These are phyloP conservation scores for Leuciscus waleckii DNA, from an alignment of 2,797 vertebrate species.

Conservation along the genomic window DNA sequence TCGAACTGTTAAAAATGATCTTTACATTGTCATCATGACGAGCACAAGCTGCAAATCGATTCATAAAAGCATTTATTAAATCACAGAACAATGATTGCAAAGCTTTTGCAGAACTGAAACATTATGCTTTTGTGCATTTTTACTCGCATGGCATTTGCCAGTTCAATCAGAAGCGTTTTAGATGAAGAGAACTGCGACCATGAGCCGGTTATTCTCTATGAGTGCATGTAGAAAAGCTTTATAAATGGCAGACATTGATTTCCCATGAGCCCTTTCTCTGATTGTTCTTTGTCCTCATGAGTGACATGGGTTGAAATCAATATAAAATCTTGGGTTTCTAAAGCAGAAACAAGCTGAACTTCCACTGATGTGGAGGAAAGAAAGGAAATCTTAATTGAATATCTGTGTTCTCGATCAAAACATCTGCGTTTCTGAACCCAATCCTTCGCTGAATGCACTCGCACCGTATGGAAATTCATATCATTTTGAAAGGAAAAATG, in stretches of 20 bases:
- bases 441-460: not conserved
- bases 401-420: not conserved
- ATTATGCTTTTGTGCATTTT: not conserved
- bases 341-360: conserved; percentile 25
- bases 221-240: conserved; percentile 51
- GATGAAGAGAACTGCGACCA: conserved; percentile 14
- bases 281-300: conserved; percentile 40
- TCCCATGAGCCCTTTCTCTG: conserved; percentile 44
- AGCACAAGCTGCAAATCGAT: not conserved
- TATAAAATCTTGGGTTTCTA: conserved; percentile 40
- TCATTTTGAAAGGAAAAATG: not conserved
- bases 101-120: not conserved
- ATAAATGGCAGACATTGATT: conserved; percentile 59
- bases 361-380: not conserved
- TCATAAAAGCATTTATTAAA: not conserved
- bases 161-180: conserved; percentile 7
- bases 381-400: not conserved
- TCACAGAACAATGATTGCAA: not conserved
- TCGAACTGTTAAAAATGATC: not conserved
- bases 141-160: not conserved
- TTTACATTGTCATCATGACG: not conserved
- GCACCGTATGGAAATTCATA: not conserved
- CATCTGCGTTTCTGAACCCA: not conserved
- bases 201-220: conserved; percentile 35
- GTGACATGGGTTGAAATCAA: conserved; percentile 46